These are phyloP conservation scores for Alexandromys fortis DNA, from an alignment of 2,113 vertebrate species.

Conservation along the genomic window DNA sequence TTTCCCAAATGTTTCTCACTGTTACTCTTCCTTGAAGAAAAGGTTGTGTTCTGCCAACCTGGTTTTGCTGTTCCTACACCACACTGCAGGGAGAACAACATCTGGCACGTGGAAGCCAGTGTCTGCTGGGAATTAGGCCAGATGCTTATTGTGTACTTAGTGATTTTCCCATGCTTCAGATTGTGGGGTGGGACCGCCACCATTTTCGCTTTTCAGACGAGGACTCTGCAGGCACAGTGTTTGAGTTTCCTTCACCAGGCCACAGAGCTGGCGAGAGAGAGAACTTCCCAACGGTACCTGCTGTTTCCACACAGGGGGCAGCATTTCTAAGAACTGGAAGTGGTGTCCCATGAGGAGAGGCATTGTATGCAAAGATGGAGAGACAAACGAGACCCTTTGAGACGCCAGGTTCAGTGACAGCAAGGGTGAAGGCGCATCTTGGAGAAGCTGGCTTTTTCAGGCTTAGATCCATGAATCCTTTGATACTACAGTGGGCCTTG, in stretches of 20 bases:
- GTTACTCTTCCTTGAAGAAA: neutral
- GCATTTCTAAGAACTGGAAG: neutral
- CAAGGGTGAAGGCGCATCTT: neutral
- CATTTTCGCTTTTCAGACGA: neutral
- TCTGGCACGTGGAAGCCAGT: neutral
- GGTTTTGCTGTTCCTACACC: neutral
- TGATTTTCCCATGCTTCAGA: neutral
- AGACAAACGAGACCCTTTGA: neutral
- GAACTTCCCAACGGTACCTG: neutral
- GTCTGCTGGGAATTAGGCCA: neutral
- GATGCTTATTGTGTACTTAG: neutral
- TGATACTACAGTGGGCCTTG: neutral
- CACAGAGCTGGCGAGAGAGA: neutral
- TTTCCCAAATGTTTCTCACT: conserved; percentile 10
- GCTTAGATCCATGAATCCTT: neutral
- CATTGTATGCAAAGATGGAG: neutral
- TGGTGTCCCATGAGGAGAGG: neutral
- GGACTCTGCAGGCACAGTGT: neutral
- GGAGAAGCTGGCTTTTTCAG: neutral
- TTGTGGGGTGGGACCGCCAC: neutral
- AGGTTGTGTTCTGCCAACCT: neutral
- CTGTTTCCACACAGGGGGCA: neutral
- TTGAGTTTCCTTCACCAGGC: neutral
- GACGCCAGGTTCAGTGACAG: neutral
- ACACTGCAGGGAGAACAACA: neutral